Conservation (phyloP, 2,797 vertebrate species). For the Sebastes minor region DNA sequence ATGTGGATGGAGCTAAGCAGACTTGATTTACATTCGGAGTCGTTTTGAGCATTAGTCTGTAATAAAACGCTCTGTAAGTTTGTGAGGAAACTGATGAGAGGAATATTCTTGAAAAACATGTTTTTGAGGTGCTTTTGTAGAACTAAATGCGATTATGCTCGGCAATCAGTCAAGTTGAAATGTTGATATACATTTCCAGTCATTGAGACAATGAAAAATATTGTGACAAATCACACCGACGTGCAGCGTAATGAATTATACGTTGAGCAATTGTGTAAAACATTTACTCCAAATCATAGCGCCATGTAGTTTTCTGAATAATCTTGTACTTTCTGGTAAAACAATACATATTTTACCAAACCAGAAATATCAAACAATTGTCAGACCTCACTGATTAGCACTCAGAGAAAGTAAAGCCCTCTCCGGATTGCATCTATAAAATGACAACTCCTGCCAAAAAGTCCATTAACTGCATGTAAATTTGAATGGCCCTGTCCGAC, state of each 20-base stretch:
- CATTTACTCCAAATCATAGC: not conserved
- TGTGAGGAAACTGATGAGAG: not conserved
- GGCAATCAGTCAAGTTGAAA: conserved; percentile 8
- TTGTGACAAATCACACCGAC: conserved; percentile 1
- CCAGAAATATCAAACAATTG: conserved; percentile 44
- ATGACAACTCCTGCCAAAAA: conserved; percentile 75
- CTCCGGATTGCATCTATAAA: conserved; percentile 51
- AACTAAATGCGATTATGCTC: not conserved
- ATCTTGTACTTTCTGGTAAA: conserved; percentile 22
- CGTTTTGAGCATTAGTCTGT: conserved; percentile 24
- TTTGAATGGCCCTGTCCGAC: conserved; percentile 51
- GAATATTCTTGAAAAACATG: conserved; percentile 7
- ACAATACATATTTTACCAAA: conserved; percentile 53
- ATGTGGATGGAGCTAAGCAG: conserved; percentile 17
- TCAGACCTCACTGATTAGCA: conserved; percentile 61
- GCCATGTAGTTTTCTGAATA: conserved; percentile 1
- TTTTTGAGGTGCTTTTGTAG: not conserved
- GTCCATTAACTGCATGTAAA: conserved; percentile 74
- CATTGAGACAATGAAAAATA: conserved; percentile 9
- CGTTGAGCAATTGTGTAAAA: not conserved
- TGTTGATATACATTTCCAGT: conserved; percentile 6
- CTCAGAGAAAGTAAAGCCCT: conserved; percentile 49
- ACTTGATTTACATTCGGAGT: conserved; percentile 18
- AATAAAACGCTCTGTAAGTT: conserved; percentile 11
- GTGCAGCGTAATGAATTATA: not conserved